Evolutionary conservation across 2,888 invertebrate genomes (phyloP).

Genomic region (Dexiosoma caninum): DNA sequence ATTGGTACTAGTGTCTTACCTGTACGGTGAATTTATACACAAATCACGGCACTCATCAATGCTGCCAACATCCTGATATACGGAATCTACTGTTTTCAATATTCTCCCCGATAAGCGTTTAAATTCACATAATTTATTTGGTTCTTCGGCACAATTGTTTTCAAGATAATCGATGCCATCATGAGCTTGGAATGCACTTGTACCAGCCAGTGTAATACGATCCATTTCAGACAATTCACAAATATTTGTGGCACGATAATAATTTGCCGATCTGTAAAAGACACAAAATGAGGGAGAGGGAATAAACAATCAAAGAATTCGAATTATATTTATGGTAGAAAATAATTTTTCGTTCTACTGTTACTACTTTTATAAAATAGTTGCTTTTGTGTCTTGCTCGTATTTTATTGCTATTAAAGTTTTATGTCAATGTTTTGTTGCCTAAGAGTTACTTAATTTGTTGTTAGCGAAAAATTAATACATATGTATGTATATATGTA

Average conservation of each 20-base stretch:
- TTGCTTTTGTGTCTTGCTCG: neutral
- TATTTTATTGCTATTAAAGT: neutral
- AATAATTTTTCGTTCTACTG: slow-evolving; percentile 35
- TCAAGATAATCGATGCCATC: slow-evolving; percentile 89
- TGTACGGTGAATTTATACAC: slow-evolving; percentile 92
- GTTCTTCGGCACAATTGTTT: slow-evolving; percentile 95
- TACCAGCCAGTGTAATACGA: slow-evolving; percentile 91
- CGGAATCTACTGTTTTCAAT: slow-evolving; percentile 94
- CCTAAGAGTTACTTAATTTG: neutral
- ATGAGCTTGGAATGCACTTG: slow-evolving; percentile 85
- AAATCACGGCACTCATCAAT: slow-evolving; percentile 92
- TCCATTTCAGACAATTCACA: slow-evolving; percentile 95
- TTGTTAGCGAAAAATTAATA: neutral
- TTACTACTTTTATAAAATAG: neutral
- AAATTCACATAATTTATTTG: slow-evolving; percentile 94
- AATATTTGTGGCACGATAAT: slow-evolving; percentile 89
- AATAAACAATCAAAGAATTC: slow-evolving; percentile 24
- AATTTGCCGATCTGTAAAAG: slow-evolving; percentile 90
- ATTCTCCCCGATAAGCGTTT: slow-evolving; percentile 92
- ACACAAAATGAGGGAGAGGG: slow-evolving; percentile 23
- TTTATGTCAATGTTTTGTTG: neutral
- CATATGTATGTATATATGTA: too few relatives aligned
- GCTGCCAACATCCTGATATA: slow-evolving; percentile 91
- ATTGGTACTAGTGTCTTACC: slow-evolving; percentile 74
- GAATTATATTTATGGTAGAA: slow-evolving; percentile 28